A percentile compares a stretch with the other conserved stretches of the same genome.
Evolutionary conservation across 2,888 invertebrate species (phyloP).

Genomic region (Lucinisca nassula): DNA sequence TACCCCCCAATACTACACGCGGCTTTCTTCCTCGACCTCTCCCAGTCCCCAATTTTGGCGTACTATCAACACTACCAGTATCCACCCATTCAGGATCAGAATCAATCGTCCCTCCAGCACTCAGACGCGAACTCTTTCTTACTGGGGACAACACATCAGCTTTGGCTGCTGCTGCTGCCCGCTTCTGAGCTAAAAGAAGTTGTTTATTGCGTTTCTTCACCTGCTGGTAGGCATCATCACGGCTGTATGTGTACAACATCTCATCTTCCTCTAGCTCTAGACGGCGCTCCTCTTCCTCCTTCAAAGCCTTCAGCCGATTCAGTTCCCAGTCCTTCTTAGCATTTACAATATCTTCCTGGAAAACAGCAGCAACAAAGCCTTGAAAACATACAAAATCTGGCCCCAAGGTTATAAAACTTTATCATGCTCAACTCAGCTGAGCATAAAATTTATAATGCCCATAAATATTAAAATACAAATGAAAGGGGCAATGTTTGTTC

Average conservation of each 20-base stretch:
- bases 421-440: too few relatives aligned
- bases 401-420: too few relatives aligned
- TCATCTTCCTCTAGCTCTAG: conserved; percentile 89
- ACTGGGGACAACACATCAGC: conserved; percentile 45
- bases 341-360: conserved; percentile 91
- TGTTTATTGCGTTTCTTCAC: conserved; percentile 89
- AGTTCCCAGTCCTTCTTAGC: conserved; percentile 95
- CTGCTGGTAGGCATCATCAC: conserved; percentile 95
- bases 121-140: conserved; percentile 35
- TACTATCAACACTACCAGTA: background rate
- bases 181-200: conserved; percentile 53
- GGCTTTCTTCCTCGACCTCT: background rate
- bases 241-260: conserved; percentile 92
- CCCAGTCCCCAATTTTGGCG: background rate
- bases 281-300: conserved; percentile 89
- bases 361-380: too few relatives aligned
- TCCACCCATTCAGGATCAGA: background rate
- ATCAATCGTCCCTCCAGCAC: conserved; percentile 15
- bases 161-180: conserved; percentile 53
- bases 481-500: too few relatives aligned
- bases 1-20: too few relatives aligned
- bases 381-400: too few relatives aligned
- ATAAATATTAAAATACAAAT: too few relatives aligned
- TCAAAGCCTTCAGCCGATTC: conserved; percentile 90
- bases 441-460: too few relatives aligned